phyloP scores from a whole-genome alignment of 2,113 vertebrate genomes.

The cattle (Bos taurus) region DNA sequence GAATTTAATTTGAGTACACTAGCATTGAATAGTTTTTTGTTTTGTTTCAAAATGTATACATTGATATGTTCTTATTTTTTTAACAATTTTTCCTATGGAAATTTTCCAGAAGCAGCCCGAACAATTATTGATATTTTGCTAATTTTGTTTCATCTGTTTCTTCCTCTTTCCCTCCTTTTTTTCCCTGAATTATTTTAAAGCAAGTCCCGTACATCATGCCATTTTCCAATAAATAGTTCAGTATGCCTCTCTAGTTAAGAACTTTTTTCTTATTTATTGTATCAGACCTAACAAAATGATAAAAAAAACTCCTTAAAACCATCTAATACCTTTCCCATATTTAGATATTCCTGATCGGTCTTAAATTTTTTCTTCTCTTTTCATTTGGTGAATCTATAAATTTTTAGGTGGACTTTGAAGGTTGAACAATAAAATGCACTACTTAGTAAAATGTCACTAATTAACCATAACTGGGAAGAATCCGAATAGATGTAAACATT shows the following conservation, averaged over 20 bases:
- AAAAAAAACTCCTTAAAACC: neutral
- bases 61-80: neutral
- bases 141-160: neutral
- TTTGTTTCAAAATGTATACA: slow-evolving; percentile 21
- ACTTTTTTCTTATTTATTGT: neutral
- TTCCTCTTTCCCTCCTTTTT: neutral
- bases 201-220: neutral
- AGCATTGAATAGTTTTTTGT: neutral
- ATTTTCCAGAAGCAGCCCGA: neutral
- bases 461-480: neutral
- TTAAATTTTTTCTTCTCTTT: neutral
- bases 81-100: neutral
- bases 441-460: neutral
- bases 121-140: neutral
- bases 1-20: slow-evolving; percentile 17
- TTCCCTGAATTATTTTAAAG: neutral
- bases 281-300: neutral
- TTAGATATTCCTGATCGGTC: neutral
- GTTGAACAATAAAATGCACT: neutral
- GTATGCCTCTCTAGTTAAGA: neutral
- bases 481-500: neutral
- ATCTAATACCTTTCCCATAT: neutral
- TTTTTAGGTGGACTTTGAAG: neutral
- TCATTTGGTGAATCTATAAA: neutral
- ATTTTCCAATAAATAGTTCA: neutral